Base-by-base conservation (phyloP, 2,113 vertebrate genomes). In the Thermophis baileyi region DNA sequence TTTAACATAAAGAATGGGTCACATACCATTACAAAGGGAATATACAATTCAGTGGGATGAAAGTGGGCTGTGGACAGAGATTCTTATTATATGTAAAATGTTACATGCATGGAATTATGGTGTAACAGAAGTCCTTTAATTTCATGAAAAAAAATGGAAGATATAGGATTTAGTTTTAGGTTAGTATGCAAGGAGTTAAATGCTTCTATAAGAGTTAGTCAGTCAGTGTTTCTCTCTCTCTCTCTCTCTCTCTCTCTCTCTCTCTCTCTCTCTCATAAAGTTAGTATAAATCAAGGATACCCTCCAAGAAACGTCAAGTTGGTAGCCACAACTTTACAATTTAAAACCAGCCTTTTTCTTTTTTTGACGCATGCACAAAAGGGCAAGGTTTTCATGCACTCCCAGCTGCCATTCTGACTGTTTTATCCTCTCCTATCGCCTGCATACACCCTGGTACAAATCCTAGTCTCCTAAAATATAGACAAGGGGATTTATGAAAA, bases 401-500 rank as follows among this genome's bases (percentile, higher is more conserved):
- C 18, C 2, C 1, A 44, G 16, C 35, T 81, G 35, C 18, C 35
- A 44, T 81, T 81, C 35, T 40, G 25, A 60, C 55, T 63, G 6
- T 40, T 22, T 81, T 81, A 81, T 81, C 16, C 18, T 44, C 74
- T 81, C 35, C 35, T 40, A 1, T 35, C 16, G 2, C 69, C n/a
- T 89, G 92, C 40, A 53, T 88, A 91, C 92, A 95, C 94, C 95
- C 94, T 91, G 95, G 53, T 86, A 95, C 93, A 93, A 94, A 91
- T 95, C 96, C 96, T 93, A 63, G 81, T 95, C 94, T 93, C 94
- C 55, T 4, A 35, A 11, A 3, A 35, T 16, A 20, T 27, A n/a
- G 50, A 94, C 74, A 57, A 24, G 94, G 60, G 92, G 87, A 89
- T 40, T 92, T 95, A 96, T 95, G 93, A 95, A 95, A 95, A 95